Base-by-base conservation (phyloP, 2,888 invertebrate species). In the Ceraclea dissimilis region DNA sequence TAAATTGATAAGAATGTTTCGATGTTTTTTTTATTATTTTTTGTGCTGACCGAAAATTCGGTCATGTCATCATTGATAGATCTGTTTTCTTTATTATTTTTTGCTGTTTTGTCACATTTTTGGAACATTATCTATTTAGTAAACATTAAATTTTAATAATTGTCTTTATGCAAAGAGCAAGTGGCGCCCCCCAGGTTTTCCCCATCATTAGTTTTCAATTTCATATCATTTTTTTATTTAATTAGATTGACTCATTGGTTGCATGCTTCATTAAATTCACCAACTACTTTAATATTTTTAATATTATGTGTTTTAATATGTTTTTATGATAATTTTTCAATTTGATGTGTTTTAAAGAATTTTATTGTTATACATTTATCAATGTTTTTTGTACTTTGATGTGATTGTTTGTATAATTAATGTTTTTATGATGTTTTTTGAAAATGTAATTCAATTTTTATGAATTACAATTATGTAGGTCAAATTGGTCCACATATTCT, bases 121-220 rank as follows among this genome's bases (percentile, higher is more conserved):
- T 47, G 10, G 17, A 20, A 18, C 13, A n/a, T 47, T 47, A 20
- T 47, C 21, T n/a, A 47, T 20, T 4, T 17, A 4, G 2, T n/a
- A 43, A 43, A 16, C 6, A 6, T 43, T 43, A 43, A 17, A 43
- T 13, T 6, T 43, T 6, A 43, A 17, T 43, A 6, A 16, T 43
- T 17, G 16, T 16, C 43, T 43, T 43, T n/a, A n/a, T 26, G 26
- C 26, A 26, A 39, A 39, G 11, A 54, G 57, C 49, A 60, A 60
- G 58, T 60, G 51, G 51, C 58, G 60, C 56, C 34, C 53, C 75
- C 76, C 77, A 77, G 77, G 77, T 74, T 76, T 74, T 73, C 74
- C 74, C 75, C 71, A 73, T 2, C 4, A n/a, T 49, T 8, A 13
- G 5, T 19, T 47, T 47, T 17, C 11, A 22, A 5, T 22, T 26